A percentile compares a stretch with the other conserved stretches of the same genome.
Evolutionary conservation across 2,888 invertebrate species (phyloP).

Genomic region (Trissolcus brochymenae): DNA sequence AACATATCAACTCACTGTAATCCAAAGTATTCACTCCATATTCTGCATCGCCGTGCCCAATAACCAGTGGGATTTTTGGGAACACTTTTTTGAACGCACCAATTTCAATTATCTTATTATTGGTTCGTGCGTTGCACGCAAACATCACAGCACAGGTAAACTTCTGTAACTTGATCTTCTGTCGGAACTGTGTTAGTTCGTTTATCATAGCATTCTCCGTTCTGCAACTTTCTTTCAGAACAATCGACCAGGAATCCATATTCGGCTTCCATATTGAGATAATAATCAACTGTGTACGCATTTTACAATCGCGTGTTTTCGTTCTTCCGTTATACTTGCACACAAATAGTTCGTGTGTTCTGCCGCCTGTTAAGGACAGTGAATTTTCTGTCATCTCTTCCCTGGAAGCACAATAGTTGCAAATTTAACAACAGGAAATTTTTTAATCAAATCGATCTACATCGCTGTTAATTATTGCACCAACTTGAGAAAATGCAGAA

Average conservation of each 20-base stretch:
- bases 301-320: constrained; percentile 43
- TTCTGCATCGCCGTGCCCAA: constrained; percentile 71
- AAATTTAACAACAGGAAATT: too few relatives aligned
- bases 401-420: neutral
- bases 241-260: constrained; percentile 69
- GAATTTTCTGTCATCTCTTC: constrained; percentile 4
- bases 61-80: constrained; percentile 68
- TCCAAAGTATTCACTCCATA: constrained; percentile 64
- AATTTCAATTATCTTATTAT: constrained; percentile 65
- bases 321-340: constrained; percentile 52
- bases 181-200: constrained; percentile 62
- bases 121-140: constrained; percentile 67
- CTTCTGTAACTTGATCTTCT: constrained; percentile 65
- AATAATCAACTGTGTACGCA: constrained; percentile 55
- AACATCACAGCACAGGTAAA: constrained; percentile 70
- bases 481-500: constrained; percentile 24
- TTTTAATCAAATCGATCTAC: too few relatives aligned
- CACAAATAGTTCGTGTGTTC: constrained; percentile 59
- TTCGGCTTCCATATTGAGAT: constrained; percentile 64
- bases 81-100: constrained; percentile 68
- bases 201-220: constrained; percentile 61
- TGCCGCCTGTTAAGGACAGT: constrained; percentile 62
- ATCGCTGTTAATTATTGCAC: neutral
- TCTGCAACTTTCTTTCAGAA: constrained; percentile 59
- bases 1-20: constrained; percentile 57